A percentile compares a stretch with the other conserved stretches of the same genome.
These are phyloP conservation scores for Caenorhabditis zanzibari DNA, from an alignment of 2,888 invertebrate genomes.

Conservation along the genomic window DNA sequence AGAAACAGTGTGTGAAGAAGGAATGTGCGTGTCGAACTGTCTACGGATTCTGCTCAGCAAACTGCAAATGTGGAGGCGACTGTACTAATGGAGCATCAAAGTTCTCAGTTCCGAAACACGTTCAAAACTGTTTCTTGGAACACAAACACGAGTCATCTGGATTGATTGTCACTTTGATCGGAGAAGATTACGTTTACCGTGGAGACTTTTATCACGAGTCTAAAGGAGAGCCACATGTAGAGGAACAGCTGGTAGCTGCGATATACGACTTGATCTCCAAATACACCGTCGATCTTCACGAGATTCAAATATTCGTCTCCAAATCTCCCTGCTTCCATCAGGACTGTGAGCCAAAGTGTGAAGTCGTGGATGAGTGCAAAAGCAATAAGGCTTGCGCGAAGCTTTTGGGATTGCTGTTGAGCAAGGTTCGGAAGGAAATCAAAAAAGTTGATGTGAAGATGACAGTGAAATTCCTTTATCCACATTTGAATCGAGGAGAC, in stretches of 20 bases:
- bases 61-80: slow-evolving; percentile 83
- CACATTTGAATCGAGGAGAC: slow-evolving; percentile 83
- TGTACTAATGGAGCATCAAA: slow-evolving; percentile 83
- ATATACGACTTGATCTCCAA: slow-evolving; percentile 83
- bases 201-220: slow-evolving; percentile 83
- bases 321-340: slow-evolving; percentile 84
- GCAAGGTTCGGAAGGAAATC: slow-evolving; percentile 83
- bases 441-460: slow-evolving; percentile 83
- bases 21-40: slow-evolving; percentile 83
- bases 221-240: slow-evolving; percentile 83
- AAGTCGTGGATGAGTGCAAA: slow-evolving; percentile 83
- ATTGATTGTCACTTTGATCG: slow-evolving; percentile 82
- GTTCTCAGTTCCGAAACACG: slow-evolving; percentile 83
- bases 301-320: slow-evolving; percentile 83
- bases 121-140: slow-evolving; percentile 83
- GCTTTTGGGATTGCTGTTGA: slow-evolving; percentile 81
- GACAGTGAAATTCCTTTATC: slow-evolving; percentile 84
- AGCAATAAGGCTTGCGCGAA: slow-evolving; percentile 83
- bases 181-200: slow-evolving; percentile 83
- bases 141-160: slow-evolving; percentile 83
- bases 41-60: slow-evolving; percentile 83
- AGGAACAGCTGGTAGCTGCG: slow-evolving; percentile 83
- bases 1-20: slow-evolving; percentile 83
- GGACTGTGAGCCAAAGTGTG: slow-evolving; percentile 83
- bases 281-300: slow-evolving; percentile 83